These are phyloP conservation scores for Julus scandinavius DNA, from an alignment of 2,888 invertebrate genomes.

Conservation along the genomic window DNA sequence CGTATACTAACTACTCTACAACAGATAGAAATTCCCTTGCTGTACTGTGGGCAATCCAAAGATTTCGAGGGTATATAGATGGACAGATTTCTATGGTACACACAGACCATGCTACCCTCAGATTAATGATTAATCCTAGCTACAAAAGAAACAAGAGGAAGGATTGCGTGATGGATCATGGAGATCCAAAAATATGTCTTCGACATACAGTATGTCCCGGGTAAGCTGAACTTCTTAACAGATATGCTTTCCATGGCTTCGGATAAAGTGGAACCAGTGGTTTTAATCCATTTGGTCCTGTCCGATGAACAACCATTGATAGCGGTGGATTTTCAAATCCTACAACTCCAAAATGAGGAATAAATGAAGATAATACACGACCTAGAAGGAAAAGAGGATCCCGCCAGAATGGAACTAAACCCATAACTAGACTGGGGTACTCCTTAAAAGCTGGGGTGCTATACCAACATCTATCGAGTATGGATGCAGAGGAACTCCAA, in stretches of 20 bases:
- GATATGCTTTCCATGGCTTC: not conserved
- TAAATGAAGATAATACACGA: too few relatives aligned
- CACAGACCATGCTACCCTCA: slow-evolving; percentile 62
- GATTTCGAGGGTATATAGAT: slow-evolving; percentile 60
- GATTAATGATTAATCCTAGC: slow-evolving; percentile 58
- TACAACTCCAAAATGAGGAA: too few relatives aligned
- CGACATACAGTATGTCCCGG: slow-evolving; percentile 57
- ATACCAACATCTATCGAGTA: too few relatives aligned
- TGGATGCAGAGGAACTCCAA: too few relatives aligned
- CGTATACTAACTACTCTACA: slow-evolving; percentile 60
- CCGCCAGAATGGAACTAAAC: too few relatives aligned
- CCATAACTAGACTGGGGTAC: too few relatives aligned
- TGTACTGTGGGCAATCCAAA: slow-evolving; percentile 60
- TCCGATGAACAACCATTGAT: too few relatives aligned
- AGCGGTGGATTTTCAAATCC: too few relatives aligned
- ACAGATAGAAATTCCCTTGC: slow-evolving; percentile 61
- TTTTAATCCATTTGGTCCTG: too few relatives aligned
- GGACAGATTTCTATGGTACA: slow-evolving; percentile 60
- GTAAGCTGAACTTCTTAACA: not conserved
- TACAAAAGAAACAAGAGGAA: slow-evolving; percentile 55
- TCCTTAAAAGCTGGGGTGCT: too few relatives aligned
- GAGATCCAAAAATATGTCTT: slow-evolving; percentile 59
- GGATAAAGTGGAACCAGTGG: not conserved
- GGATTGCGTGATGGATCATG: slow-evolving; percentile 60
- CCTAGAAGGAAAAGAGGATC: too few relatives aligned